A percentile compares a stretch with the other conserved stretches of the same genome.
Conservation (phyloP, 2,113 vertebrate genomes). For the Corythoichthys intestinalis region DNA sequence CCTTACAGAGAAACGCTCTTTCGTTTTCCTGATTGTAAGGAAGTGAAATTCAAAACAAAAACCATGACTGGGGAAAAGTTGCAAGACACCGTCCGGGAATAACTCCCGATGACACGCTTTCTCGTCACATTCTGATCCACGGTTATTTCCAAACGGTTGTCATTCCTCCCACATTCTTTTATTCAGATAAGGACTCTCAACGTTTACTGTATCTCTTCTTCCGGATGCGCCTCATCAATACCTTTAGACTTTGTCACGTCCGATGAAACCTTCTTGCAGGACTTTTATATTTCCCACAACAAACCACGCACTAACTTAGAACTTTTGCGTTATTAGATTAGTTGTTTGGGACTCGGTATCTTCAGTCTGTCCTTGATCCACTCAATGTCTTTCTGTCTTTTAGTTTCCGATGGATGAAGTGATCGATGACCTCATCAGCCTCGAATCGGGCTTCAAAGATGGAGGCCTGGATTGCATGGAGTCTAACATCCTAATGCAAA, state of each 20-base stretch:
- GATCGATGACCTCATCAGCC: constrained; percentile 89
- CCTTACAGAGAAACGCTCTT: background rate
- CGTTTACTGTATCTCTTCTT: constrained; percentile 14
- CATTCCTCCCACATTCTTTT: constrained; percentile 34
- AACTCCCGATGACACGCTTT: background rate
- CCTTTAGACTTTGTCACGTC: constrained; percentile 59
- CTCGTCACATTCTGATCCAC: background rate
- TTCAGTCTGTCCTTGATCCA: constrained; percentile 32
- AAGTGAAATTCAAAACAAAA: constrained; percentile 42
- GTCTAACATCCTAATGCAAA: constrained; percentile 83
- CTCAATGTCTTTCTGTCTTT: constrained; percentile 65
- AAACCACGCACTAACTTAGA: constrained; percentile 23
- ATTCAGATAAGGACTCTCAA: background rate
- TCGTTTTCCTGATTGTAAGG: constrained; percentile 10
- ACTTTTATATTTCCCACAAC: constrained; percentile 28
- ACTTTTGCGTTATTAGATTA: constrained; percentile 51
- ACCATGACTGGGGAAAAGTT: too few relatives aligned
- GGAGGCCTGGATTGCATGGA: constrained; percentile 84
- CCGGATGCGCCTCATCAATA: constrained; percentile 64
- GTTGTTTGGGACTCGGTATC: constrained; percentile 6
- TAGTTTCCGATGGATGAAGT: constrained; percentile 89
- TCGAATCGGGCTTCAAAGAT: constrained; percentile 89
- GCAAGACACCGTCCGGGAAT: constrained; percentile 12
- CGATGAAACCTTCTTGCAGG: constrained; percentile 55
- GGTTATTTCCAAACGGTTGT: background rate